Conservation (phyloP, 2,888 invertebrate genomes). For the Pammene aurita region DNA sequence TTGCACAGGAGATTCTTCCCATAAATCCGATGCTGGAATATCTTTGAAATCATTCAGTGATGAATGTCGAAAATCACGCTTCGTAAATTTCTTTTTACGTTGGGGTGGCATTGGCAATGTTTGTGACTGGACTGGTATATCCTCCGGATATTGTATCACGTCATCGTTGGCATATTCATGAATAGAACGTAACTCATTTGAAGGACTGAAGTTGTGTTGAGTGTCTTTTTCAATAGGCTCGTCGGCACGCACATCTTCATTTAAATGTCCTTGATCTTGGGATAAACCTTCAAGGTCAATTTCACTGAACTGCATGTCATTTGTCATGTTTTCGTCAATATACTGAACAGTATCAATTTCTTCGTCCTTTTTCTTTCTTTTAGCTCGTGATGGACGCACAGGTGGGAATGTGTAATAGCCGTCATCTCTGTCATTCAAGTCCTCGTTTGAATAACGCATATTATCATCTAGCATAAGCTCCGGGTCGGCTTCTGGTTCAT, state of each 20-base stretch:
- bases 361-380: constrained; percentile 76
- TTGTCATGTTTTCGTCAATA: constrained; percentile 73
- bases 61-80: constrained; percentile 65
- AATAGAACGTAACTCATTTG: constrained; percentile 70
- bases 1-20: constrained; percentile 62
- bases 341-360: constrained; percentile 66
- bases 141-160: constrained; percentile 81
- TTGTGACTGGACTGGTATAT: constrained; percentile 71
- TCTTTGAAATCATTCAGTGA: constrained; percentile 70
- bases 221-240: constrained; percentile 60
- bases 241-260: constrained; percentile 56
- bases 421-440: constrained; percentile 77
- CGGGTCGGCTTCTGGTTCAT: constrained; percentile 70
- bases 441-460: constrained; percentile 71
- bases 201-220: constrained; percentile 67
- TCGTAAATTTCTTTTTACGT: constrained; percentile 66
- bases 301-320: constrained; percentile 75
- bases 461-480: constrained; percentile 70
- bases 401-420: constrained; percentile 82
- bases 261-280: constrained; percentile 79
- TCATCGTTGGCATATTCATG: constrained; percentile 79
- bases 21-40: constrained; percentile 55
- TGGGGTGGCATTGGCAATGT: constrained; percentile 78
- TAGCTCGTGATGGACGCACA: constrained; percentile 82
- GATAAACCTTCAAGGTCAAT: constrained; percentile 73